These are phyloP conservation scores for Abrostola tripartita DNA, from an alignment of 2,888 invertebrate species.

Conservation along the genomic window DNA sequence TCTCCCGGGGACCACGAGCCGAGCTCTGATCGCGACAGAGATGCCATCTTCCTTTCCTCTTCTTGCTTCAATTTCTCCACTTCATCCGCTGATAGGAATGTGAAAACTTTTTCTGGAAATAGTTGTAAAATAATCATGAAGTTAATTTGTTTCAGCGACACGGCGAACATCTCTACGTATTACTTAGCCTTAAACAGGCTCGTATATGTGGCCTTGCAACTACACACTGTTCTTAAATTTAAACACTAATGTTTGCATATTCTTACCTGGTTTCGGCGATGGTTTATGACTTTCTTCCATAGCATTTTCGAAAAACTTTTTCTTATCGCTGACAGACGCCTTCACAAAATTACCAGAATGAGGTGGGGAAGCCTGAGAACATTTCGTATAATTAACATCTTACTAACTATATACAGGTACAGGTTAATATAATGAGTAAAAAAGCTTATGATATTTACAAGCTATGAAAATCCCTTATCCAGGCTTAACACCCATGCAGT, in stretches of 20 bases:
- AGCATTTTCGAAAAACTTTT: constrained; percentile 98
- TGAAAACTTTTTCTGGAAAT: constrained; percentile 94
- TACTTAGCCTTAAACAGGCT: background rate
- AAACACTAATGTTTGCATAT: background rate
- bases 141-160: background rate
- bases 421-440: constrained; percentile 71
- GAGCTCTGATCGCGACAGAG: constrained; percentile 90
- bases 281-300: constrained; percentile 97
- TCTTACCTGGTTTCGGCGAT: constrained; percentile 93
- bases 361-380: constrained; percentile 89
- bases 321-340: constrained; percentile 97
- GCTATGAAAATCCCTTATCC: constrained; percentile 80
- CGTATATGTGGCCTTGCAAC: too few relatives aligned
- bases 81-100: constrained; percentile 97
- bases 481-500: constrained; percentile 85
- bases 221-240: background rate
- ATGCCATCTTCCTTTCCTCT: constrained; percentile 96
- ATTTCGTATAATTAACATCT: constrained; percentile 52
- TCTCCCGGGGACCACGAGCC: constrained; percentile 84
- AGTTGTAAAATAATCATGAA: background rate
- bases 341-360: constrained; percentile 92
- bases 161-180: too few relatives aligned
- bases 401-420: constrained; percentile 8
- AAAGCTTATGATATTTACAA: constrained; percentile 85
- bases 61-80: constrained; percentile 97